phyloP scores from a whole-genome alignment of 1,140 invertebrate species.

The Ips typographus region DNA sequence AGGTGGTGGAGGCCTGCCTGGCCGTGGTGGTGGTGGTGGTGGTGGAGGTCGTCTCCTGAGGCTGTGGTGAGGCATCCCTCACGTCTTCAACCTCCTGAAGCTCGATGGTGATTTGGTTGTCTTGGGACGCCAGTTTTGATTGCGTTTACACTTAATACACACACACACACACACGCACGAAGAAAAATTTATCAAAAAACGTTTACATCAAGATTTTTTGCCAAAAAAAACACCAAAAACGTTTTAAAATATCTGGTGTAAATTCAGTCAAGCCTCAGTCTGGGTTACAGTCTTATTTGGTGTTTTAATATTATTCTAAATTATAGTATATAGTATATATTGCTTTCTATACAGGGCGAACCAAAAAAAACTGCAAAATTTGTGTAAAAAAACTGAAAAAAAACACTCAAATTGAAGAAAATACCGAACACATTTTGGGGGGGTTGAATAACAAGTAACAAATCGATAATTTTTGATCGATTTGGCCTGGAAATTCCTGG shows the following conservation, averaged over 20 bases:
- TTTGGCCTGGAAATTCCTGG: no score
- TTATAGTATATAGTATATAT: no score
- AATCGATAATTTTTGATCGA: no score
- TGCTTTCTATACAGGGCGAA: no score
- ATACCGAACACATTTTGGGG: no score
- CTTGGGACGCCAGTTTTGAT: slow-evolving; percentile 46
- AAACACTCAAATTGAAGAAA: no score
- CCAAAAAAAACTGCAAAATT: no score
- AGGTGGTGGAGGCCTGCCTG: slow-evolving; percentile 29
- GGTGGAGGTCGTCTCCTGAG: slow-evolving; percentile 17
- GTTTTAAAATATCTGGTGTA: slow-evolving; percentile 42
- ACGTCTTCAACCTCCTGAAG: slow-evolving; percentile 49
- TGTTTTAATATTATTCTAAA: slow-evolving; percentile 11
- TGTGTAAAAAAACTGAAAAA: no score
- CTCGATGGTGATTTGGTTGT: slow-evolving; percentile 46
- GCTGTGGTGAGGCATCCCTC: slow-evolving; percentile 29
- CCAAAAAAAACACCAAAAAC: slow-evolving; percentile 35
- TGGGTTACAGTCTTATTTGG: slow-evolving; percentile 43
- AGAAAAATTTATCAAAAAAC: slow-evolving; percentile 17
- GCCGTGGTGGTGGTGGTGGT: slow-evolving; percentile 29
- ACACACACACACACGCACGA: background rate
- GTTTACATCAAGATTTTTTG: slow-evolving; percentile 34
- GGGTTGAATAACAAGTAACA: no score
- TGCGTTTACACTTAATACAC: background rate
- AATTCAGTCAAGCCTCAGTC: slow-evolving; percentile 47